These are phyloP conservation scores for Pogonocichla stellata DNA, from an alignment of 2,113 vertebrate species.

Conservation along the genomic window DNA sequence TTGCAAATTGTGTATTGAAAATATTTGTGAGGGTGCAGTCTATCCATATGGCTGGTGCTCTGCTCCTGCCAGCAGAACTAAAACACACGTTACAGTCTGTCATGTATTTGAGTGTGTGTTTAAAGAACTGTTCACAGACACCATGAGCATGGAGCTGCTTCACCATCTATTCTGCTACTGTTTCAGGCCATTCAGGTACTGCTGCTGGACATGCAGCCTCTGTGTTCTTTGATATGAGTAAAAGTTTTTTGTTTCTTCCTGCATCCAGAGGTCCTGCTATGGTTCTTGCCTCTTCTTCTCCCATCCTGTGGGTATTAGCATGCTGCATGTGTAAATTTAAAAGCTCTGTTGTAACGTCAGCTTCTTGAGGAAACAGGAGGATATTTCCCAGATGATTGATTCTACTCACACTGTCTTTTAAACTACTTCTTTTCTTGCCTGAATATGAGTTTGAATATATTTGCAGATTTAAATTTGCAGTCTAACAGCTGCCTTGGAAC, in stretches of 20 bases:
- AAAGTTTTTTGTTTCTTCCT: not conserved
- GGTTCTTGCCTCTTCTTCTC: not conserved
- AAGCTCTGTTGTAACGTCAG: not conserved
- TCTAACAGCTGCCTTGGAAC: not conserved
- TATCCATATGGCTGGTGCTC: not conserved
- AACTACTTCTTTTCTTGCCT: not conserved
- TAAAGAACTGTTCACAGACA: not conserved
- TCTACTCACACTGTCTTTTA: not conserved
- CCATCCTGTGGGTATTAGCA: not conserved
- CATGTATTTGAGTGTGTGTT: not conserved
- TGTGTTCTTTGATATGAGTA: not conserved
- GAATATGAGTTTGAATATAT: not conserved
- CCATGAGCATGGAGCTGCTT: not conserved
- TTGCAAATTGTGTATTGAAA: not conserved
- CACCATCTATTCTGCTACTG: not conserved
- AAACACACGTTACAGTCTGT: not conserved
- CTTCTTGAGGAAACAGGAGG: not conserved
- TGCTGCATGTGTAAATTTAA: not conserved
- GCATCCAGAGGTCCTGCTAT: not conserved
- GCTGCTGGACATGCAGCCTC: not conserved
- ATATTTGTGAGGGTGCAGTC: not conserved
- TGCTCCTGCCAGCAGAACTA: not conserved
- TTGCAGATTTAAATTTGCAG: not conserved
- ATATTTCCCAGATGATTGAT: not conserved
- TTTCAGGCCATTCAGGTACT: not conserved